Conservation (phyloP, 92 coral and sea anemone genomes). For the Porites evermanni region DNA sequence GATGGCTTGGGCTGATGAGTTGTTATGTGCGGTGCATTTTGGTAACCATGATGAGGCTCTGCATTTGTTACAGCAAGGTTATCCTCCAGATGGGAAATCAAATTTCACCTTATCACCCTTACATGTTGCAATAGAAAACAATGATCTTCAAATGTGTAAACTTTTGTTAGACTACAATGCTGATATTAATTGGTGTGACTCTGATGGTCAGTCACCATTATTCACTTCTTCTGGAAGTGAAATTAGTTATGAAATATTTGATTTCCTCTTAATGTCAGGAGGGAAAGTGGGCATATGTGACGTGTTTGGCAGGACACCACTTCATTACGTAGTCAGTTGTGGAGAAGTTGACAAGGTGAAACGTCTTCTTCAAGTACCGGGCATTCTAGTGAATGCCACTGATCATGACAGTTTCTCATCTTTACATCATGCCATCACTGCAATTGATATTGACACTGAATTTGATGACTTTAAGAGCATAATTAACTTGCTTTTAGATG, state of each 20-base stretch:
- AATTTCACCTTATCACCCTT: conserved; percentile 1
- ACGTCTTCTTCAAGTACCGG: conserved; percentile 4
- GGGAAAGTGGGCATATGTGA: conserved; percentile 8
- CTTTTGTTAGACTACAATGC: conserved; percentile 16
- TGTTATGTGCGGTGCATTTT: conserved; percentile 21
- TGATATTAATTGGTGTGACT: conserved; percentile 17
- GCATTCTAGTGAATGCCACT: conserved; percentile 1
- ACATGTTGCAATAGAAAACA: conserved; percentile 19
- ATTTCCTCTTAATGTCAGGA: conserved; percentile 7
- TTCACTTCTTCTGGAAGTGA: conserved; percentile 4
- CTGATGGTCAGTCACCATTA: conserved; percentile 13
- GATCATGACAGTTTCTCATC: conserved; percentile 20
- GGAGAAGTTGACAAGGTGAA: neutral
- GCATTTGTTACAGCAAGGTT: neutral
- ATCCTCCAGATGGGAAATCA: conserved; percentile 1
- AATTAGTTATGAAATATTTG: conserved; percentile 16
- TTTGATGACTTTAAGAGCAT: conserved; percentile 2
- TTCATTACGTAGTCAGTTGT: conserved; percentile 11
- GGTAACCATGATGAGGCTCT: conserved; percentile 11
- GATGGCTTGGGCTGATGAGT: conserved; percentile 11
- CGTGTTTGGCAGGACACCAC: conserved; percentile 18
- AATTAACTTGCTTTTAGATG: conserved; percentile 4
- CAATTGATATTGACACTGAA: conserved; percentile 4
- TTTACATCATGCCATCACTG: conserved; percentile 3
- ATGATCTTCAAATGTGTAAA: conserved; percentile 19